Conservation (phyloP, 2,888 invertebrate genomes). For the Aspidiotus destructor region DNA sequence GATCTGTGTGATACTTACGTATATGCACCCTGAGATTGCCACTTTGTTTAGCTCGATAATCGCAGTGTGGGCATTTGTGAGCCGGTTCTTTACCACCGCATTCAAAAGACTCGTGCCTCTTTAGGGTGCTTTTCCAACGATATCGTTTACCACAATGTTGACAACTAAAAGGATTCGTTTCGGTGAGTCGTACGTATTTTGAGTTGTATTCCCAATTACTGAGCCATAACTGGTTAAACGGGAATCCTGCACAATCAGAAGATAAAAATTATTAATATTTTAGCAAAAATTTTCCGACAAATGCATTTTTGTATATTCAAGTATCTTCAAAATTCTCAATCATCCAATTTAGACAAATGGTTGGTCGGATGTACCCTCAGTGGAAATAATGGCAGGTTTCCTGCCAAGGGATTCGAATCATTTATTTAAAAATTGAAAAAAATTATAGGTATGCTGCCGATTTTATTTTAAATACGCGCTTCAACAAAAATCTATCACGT, state of each 20-base stretch:
- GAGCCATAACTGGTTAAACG: constrained; percentile 35
- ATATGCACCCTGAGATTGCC: constrained; percentile 74
- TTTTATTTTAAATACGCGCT: too few species aligned
- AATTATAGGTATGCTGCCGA: too few species aligned
- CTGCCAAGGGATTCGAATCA: too few species aligned
- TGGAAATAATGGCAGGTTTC: too few species aligned
- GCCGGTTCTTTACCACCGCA: constrained; percentile 74
- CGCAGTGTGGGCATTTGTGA: constrained; percentile 69
- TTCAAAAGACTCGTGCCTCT: constrained; percentile 72
- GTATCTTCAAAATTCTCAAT: too few species aligned
- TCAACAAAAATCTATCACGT: too few species aligned
- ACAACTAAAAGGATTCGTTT: constrained; percentile 44
- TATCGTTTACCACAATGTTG: constrained; percentile 76
- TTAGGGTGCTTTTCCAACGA: constrained; percentile 75
- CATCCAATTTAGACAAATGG: too few species aligned
- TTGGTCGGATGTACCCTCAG: too few species aligned
- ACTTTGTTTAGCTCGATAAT: constrained; percentile 67
- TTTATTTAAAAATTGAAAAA: too few species aligned
- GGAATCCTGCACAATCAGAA: constrained; percentile 20
- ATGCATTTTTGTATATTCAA: too few species aligned
- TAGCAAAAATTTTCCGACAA: too few species aligned
- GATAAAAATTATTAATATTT: neutral
- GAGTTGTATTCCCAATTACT: constrained; percentile 36
- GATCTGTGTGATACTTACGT: constrained; percentile 46
- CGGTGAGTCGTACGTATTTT: constrained; percentile 36